Conservation (phyloP, 64 coral and sea anemone species). For the Dendrophyllia cribrosa region DNA sequence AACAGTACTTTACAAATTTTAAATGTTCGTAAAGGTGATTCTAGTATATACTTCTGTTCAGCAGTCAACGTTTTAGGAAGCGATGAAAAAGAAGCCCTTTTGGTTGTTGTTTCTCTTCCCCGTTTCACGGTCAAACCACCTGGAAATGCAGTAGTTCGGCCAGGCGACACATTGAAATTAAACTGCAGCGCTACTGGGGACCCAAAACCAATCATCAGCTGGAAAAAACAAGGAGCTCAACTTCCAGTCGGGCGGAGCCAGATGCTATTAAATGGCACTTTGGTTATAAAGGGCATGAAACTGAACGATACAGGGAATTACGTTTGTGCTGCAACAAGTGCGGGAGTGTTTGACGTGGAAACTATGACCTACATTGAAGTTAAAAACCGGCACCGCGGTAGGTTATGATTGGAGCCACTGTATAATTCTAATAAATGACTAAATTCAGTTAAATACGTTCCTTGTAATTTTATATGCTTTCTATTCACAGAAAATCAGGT, state of each 20-base stretch:
- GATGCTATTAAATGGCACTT: background rate
- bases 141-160: background rate
- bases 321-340: conserved; percentile 7
- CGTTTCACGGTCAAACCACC: background rate
- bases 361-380: too few species aligned
- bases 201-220: background rate
- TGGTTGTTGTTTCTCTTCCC: background rate
- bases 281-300: background rate
- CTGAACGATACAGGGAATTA: conserved; percentile 45
- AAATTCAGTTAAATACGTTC: background rate
- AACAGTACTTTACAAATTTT: background rate
- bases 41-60: conserved; percentile 39
- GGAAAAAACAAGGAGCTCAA: background rate
- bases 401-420: too few species aligned
- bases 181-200: background rate
- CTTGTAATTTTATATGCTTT: too few species aligned
- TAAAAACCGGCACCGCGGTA: too few species aligned
- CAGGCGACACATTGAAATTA: background rate
- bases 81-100: background rate
- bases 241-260: background rate
- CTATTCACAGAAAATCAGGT: too few species aligned
- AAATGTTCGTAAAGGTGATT: background rate
- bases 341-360: background rate
- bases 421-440: too few species aligned
- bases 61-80: conserved; percentile 46